A percentile compares a stretch with the other conserved stretches of the same genome.
phyloP scores from a whole-genome alignment of 2,113 vertebrate genomes.

The Eleginops maclovinus region DNA sequence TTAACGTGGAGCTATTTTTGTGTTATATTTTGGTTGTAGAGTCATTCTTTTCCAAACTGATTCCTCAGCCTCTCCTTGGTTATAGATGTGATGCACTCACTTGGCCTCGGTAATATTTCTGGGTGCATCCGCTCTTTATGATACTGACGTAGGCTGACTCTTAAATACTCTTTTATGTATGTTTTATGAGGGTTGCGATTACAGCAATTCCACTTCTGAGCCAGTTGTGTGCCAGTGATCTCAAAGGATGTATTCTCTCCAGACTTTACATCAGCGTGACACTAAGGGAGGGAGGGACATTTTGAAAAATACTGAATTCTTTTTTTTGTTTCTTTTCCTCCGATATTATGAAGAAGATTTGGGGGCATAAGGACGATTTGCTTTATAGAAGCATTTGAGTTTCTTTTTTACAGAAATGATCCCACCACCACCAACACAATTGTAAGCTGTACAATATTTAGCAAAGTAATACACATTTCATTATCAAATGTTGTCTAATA shows the following conservation, averaged over 20 bases:
- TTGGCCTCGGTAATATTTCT: slow-evolving; percentile 73
- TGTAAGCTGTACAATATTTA: not conserved
- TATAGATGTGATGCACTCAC: slow-evolving; percentile 47
- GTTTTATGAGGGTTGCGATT: slow-evolving; percentile 77
- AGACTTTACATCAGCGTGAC: slow-evolving; percentile 48
- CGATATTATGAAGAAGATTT: not conserved
- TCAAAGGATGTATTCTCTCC: slow-evolving; percentile 50
- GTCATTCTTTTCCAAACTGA: slow-evolving; percentile 15
- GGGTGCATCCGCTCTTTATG: slow-evolving; percentile 63
- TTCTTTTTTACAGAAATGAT: not conserved
- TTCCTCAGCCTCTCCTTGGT: slow-evolving; percentile 42
- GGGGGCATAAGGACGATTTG: not conserved
- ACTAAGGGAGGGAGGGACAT: slow-evolving; percentile 11
- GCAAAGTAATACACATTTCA: not conserved
- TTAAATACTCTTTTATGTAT: slow-evolving; percentile 73
- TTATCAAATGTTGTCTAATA: not conserved
- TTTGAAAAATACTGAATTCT: slow-evolving; percentile 3
- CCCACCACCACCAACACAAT: not conserved
- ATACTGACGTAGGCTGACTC: slow-evolving; percentile 71
- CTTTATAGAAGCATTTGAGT: not conserved
- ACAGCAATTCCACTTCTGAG: slow-evolving; percentile 74
- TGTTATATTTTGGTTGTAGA: not conserved
- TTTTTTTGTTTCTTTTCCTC: not conserved
- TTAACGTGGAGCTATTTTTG: not conserved
- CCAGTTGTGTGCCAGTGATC: slow-evolving; percentile 60